Base-by-base conservation (phyloP, 2,113 vertebrate genomes). In the Ctenomys sociabilis region DNA sequence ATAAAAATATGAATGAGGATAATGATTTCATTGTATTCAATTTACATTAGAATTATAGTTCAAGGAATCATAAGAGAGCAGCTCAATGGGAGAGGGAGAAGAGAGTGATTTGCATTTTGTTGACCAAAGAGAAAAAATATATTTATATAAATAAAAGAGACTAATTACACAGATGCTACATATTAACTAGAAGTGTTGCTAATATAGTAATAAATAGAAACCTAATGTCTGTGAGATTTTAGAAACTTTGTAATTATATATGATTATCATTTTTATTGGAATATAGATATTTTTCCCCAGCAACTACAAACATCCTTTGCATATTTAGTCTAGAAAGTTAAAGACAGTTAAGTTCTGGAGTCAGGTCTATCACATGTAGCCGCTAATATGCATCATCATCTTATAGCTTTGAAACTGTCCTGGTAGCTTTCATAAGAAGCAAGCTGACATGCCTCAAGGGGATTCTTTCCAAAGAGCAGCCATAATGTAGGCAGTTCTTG, bases 381-480 rank as follows among this genome's bases (percentile, higher is more conserved):
- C 35, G 19, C 49, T 66, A 92, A 84, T 68, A 14, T 45, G 13
- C 24, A 43, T 86, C 35, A 78, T 72, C 35, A 72, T 59, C 35
- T 86, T 59, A 63, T 64, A 93, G 21, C 24, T n/a, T 64, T 81
- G 61, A 45, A 86, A 2, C 14, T 49, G 22, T 90, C 26, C 66
- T 63, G 30, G 11, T 75, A 66, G 22, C 37, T 85, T 85, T 84
- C 43, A 7, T 77, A 88, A 85, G 64, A 90, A 85, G 64, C 66
- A 82, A 82, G 14, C 9, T 89, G 32, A 91, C 59, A 64, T 96
- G 82, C 30, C 85, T 97, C 59, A 64, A 87, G 94, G n/a, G 83
- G 13, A 64, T 59, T 85, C 32, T 95, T 93, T 87, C 72, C 68
- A 77, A 81, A 73, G 66, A 95, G 3, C 45, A 92, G 21, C 24